Evolutionary conservation across 2,888 invertebrate genomes (phyloP).

Genomic region (Cerastis rubricosa): DNA sequence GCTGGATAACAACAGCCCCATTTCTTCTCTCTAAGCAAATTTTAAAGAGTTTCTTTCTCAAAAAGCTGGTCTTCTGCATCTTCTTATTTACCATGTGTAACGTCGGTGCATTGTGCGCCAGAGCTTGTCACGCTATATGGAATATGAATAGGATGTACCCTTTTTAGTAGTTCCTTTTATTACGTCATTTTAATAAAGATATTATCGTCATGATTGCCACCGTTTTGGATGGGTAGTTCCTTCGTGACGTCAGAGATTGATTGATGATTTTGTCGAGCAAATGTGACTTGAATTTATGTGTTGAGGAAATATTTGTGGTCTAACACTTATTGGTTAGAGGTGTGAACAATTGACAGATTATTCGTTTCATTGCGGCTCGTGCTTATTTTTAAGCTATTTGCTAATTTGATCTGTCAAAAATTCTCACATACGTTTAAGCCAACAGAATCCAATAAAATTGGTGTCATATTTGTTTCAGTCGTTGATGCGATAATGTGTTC

Average conservation of each 20-base stretch:
- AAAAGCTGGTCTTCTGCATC: conserved; percentile 35
- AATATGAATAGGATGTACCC: conserved; percentile 65
- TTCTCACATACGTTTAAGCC: conserved; percentile 17
- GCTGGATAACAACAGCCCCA: not conserved
- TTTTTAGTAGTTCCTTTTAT: conserved; percentile 61
- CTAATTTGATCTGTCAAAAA: conserved; percentile 39
- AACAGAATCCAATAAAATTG: conserved; percentile 26
- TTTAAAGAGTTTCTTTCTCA: too few relatives aligned
- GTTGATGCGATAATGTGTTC: conserved; percentile 19
- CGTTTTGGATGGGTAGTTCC: conserved; percentile 23
- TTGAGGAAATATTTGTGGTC: conserved; percentile 51
- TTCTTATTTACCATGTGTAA: conserved; percentile 3
- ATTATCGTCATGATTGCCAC: conserved; percentile 12
- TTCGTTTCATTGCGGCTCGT: conserved; percentile 12
- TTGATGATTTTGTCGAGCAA: conserved; percentile 37
- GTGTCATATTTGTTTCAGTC: conserved; percentile 8
- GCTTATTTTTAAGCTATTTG: conserved; percentile 27
- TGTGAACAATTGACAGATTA: conserved; percentile 38
- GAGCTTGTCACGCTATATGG: conserved; percentile 55
- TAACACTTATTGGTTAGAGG: conserved; percentile 50
- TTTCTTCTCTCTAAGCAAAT: not conserved
- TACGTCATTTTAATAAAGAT: conserved; percentile 39
- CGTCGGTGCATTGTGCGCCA: conserved; percentile 43
- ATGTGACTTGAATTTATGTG: conserved; percentile 22
- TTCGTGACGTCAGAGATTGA: conserved; percentile 15